Conservation (phyloP, 2,888 invertebrate genomes). For the Pharmacophagus antenor region DNA sequence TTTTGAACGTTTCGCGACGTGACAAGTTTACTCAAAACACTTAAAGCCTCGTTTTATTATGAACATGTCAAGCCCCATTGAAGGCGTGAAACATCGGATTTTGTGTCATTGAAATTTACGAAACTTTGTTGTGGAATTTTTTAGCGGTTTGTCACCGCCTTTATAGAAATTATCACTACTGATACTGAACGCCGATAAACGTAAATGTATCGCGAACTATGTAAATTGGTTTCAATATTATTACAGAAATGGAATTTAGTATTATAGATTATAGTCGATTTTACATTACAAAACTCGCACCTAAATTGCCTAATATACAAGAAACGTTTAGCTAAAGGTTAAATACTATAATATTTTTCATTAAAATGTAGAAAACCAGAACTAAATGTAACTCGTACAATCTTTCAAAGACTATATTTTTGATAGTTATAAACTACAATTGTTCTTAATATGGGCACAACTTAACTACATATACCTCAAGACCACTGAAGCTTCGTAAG, state of each 20-base stretch:
- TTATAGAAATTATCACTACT: constrained; percentile 19
- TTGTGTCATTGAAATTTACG: constrained; percentile 24
- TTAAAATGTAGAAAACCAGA: no score
- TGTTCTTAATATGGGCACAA: no score
- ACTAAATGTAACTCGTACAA: no score
- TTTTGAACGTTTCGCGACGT: constrained; percentile 43
- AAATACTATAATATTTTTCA: no score
- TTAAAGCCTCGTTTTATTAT: constrained; percentile 35
- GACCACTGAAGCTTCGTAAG: no score
- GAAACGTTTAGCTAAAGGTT: no score
- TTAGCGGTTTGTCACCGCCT: constrained; percentile 20
- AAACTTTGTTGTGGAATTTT: constrained; percentile 18
- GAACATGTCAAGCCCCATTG: constrained; percentile 17
- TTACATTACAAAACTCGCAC: no score
- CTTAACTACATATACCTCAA: no score
- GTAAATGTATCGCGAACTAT: not conserved
- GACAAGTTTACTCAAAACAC: constrained; percentile 44
- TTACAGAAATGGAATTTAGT: not conserved
- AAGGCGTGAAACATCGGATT: constrained; percentile 20
- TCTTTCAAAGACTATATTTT: no score
- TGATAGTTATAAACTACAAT: no score
- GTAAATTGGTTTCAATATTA: not conserved
- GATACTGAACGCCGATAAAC: not conserved
- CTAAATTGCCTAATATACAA: no score
- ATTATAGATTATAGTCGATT: not conserved